Evolutionary conservation across 2,797 vertebrate genomes (phyloP).

Genomic region (Chrysocyon brachyurus): DNA sequence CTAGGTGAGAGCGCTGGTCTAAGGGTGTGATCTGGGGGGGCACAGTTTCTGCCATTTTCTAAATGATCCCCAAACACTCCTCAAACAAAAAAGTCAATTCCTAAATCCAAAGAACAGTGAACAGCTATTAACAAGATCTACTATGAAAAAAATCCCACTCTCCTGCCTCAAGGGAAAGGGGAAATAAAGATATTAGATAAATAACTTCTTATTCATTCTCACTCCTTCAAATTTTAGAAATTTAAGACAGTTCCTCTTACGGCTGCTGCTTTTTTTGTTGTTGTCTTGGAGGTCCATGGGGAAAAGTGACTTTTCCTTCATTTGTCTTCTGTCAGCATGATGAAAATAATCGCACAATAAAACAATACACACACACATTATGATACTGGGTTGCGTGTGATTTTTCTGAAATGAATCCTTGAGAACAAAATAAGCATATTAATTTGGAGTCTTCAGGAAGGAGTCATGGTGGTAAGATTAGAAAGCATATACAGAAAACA

Average conservation of each 20-base stretch:
- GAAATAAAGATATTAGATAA: not conserved
- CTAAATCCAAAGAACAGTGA: not conserved
- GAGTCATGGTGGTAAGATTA: not conserved
- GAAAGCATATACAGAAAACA: not conserved
- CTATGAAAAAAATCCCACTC: not conserved
- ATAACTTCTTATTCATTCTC: conserved; percentile 2
- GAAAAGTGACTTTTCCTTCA: not conserved
- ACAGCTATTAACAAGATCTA: not conserved
- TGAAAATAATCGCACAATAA: not conserved
- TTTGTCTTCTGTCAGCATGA: not conserved
- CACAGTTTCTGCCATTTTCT: conserved; percentile 14
- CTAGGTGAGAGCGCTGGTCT: not conserved
- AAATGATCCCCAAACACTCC: not conserved
- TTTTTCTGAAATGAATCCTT: conserved; percentile 18
- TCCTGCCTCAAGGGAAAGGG: not conserved
- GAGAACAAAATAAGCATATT: not conserved
- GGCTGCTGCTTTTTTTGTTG: not conserved
- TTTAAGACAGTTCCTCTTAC: not conserved
- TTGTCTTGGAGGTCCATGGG: not conserved
- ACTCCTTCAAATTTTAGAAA: conserved; percentile 19
- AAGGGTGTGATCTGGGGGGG: not conserved
- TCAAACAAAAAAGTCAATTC: not conserved
- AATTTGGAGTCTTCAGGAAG: not conserved
- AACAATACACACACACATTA: not conserved
- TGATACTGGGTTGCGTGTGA: not conserved